These are phyloP conservation scores for Poecile atricapillus DNA, from an alignment of 2,113 vertebrate species.

Conservation along the genomic window DNA sequence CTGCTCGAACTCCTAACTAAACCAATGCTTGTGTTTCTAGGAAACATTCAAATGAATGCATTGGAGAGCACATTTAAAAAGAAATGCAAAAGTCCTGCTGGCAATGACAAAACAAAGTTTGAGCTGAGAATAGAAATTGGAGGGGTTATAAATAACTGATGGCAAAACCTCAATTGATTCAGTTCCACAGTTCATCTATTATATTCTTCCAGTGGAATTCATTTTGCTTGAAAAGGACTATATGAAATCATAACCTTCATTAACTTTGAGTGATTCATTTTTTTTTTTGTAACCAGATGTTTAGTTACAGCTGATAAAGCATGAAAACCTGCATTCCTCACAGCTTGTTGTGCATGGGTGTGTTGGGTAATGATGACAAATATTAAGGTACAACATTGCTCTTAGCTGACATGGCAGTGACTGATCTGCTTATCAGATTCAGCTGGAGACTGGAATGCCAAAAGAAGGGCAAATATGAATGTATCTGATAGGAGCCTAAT, in stretches of 20 bases:
- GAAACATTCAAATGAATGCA: background rate
- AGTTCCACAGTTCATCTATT: conserved; percentile 7
- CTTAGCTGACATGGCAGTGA: conserved; percentile 38
- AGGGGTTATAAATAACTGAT: conserved; percentile 13
- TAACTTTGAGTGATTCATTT: conserved; percentile 54
- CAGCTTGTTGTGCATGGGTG: conserved; percentile 68
- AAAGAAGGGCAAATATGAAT: conserved; percentile 50
- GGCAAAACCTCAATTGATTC: conserved; percentile 24
- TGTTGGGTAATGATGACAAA: conserved; percentile 64
- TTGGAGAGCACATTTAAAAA: background rate
- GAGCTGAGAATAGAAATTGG: background rate
- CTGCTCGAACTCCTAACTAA: background rate
- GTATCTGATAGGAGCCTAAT: background rate
- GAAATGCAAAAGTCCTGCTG: conserved; percentile 31
- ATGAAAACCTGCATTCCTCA: conserved; percentile 60
- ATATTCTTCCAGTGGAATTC: conserved; percentile 45
- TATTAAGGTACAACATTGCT: conserved; percentile 40
- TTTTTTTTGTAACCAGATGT: conserved; percentile 52
- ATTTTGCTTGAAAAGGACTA: conserved; percentile 59
- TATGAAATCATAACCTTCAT: conserved; percentile 57
- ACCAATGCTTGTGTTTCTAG: background rate
- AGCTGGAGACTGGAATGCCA: conserved; percentile 32
- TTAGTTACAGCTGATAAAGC: conserved; percentile 63
- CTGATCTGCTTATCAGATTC: conserved; percentile 67
- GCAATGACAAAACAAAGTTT: conserved; percentile 49